Evolutionary conservation across 2,888 invertebrate species (phyloP), one percentile per base, ranked within the genome.

Genomic region (Sclerodermus sp.): DNA sequence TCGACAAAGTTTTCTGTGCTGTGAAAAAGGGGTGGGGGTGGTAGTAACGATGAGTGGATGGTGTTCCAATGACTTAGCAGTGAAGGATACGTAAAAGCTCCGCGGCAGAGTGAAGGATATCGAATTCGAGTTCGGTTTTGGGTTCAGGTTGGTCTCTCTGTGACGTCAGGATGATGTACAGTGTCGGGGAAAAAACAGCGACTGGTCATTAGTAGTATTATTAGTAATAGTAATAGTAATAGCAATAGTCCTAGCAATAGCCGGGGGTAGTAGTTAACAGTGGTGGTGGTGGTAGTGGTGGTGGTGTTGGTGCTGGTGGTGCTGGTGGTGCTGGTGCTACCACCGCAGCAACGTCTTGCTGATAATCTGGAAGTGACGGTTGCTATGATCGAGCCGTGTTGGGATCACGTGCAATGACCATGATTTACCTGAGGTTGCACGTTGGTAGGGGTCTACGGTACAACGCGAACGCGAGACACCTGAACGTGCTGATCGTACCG

Each of bases 351-450:
- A n/a, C 23, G 23, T 23, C 4, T 23, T 23, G 23, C 4, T 5
- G 23, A 23, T 23, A 5, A 23, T 23, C 23, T 8, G 23, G 23
- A 23, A 23, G 23, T 23, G 31, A 29, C 17, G 13, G 42, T 55
- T 69, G 64, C 53, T 67, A 68, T 70, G 68, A 63, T 63, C 56
- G 68, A 57, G 59, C 53, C 61, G 62, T 57, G 64, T 49, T 46
- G 45, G 46, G 42, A 54, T 64, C 59, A 64, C 63, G 71, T 66
- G 65, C 66, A 66, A 67, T 65, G 69, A 75, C 69, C 68, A 75
- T 74, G 74, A 71, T 73, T 67, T 60, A 67, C 60, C 65, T 70
- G 52, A 66, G 69, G 58, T 64, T 68, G 62, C 65, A 67, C 62
- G 55, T 66, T 53, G 61, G 64, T 57, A 65, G 64, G 62, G 62